Evolutionary conservation across 2,888 invertebrate species (phyloP), one percentile per base, ranked within the genome.

Genomic region (Osmoderma eremita): DNA sequence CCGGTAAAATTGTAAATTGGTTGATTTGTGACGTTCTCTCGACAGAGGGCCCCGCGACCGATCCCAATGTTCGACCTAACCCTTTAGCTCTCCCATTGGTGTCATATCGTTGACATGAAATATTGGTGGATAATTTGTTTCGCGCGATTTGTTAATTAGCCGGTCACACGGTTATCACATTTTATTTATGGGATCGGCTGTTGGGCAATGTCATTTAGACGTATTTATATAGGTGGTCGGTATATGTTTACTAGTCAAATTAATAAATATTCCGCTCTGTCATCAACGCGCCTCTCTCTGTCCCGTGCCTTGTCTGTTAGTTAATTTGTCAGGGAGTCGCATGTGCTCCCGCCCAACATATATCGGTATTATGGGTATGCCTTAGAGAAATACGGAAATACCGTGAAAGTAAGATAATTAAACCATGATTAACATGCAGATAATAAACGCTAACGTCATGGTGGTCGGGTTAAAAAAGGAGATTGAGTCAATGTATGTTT

Each of bases 61-160:
- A 64, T 22, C 65, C 67, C 53, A 63, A 53, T 56, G 30, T 51
- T 50, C 17, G 64, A 70, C 72, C 71, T 71, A 73, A 73, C 71
- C 72, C 71, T 72, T 73, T 67, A 67, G 72, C 68, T 70, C 63
- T 71, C 72, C 74, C 75, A 70, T 64, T 69, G 71, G 73, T 74
- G 73, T 72, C 71, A 72, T 72, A 71, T 68, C 71, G 72, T 73
- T 72, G 72, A 72, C 71, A 73, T 74, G 73, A 72, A 71, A 74
- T 75, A 75, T 75, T 74, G 73, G 73, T 65, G 72, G 73, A 72
- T 74, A 74, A 73, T 74, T 73, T 71, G 71, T 71, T 74, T 77
- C 70, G 76, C 78, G 79, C 78, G 80, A 80, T 81, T 81, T 79
- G 78, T 80, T 81, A 80, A 80, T 80, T 81, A 80, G 75, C 72